These are phyloP conservation scores for Nipponia nippon DNA, from an alignment of 2,113 vertebrate genomes.

Conservation along the genomic window DNA sequence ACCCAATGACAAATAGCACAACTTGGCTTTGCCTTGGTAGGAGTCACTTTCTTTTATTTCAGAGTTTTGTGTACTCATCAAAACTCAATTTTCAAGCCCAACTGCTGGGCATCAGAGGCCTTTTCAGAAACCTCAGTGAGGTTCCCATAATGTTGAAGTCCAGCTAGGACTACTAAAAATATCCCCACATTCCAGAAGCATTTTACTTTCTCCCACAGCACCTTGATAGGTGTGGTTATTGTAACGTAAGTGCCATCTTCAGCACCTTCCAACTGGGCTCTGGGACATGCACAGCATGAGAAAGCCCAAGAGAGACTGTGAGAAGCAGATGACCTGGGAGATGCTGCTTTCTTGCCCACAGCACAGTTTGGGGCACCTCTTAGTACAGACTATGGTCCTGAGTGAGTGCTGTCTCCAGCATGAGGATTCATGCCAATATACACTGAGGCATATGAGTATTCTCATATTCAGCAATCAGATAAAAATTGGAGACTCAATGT, in stretches of 20 bases:
- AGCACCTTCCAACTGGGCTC: neutral
- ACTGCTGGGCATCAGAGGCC: rapidly evolving
- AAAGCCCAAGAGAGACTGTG: neutral
- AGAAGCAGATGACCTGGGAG: neutral
- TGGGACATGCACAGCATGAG: rapidly evolving
- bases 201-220: neutral
- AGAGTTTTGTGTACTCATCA: neutral
- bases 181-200: neutral
- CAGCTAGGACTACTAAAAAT: neutral
- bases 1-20: neutral
- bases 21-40: neutral
- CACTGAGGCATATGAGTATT: neutral
- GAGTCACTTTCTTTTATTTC: neutral
- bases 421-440: neutral
- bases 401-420: neutral
- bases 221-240: neutral
- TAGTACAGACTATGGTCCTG: neutral
- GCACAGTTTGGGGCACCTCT: neutral
- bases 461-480: neutral
- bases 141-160: neutral
- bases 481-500: neutral
- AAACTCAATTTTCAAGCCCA: neutral
- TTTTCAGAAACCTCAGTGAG: neutral
- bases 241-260: neutral
- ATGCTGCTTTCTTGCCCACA: neutral